Conservation (phyloP, 2,888 invertebrate species). For the Drymonia ruficornis region DNA sequence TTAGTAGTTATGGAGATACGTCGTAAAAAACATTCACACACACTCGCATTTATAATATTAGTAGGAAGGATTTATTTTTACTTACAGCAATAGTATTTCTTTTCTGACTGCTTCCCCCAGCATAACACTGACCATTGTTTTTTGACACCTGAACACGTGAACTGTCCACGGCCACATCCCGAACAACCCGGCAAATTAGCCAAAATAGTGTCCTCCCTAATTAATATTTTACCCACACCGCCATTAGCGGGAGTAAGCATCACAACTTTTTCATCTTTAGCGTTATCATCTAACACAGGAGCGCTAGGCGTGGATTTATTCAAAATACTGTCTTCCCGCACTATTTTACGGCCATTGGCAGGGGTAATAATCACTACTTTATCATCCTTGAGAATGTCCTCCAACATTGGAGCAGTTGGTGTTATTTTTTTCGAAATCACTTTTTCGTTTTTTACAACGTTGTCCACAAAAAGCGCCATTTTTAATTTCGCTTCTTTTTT, state of each 20-base stretch:
- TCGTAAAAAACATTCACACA: too few relatives aligned
- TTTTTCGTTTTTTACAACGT: neutral
- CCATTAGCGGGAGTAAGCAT: conserved; percentile 49
- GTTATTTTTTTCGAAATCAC: neutral
- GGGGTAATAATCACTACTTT: conserved; percentile 32
- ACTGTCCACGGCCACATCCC: conserved; percentile 66
- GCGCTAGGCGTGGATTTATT: conserved; percentile 41
- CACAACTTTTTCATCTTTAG: conserved; percentile 49
- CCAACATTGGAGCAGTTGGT: neutral
- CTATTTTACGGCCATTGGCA: conserved; percentile 39
- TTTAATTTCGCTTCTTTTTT: conserved; percentile 4
- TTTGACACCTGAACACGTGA: conserved; percentile 67
- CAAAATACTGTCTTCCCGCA: too few relatives aligned
- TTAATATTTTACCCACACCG: conserved; percentile 57
- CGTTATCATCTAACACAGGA: conserved; percentile 52
- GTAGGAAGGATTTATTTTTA: conserved; percentile 21
- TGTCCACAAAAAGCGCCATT: neutral
- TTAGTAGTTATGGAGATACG: too few relatives aligned
- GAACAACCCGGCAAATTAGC: conserved; percentile 67
- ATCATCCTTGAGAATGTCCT: neutral
- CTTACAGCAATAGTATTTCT: conserved; percentile 74
- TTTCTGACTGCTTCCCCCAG: conserved; percentile 71
- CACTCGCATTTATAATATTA: too few relatives aligned
- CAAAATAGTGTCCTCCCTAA: conserved; percentile 73
- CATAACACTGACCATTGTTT: conserved; percentile 73